Evolutionary conservation across 2,797 vertebrate genomes (phyloP), one percentile per base, ranked within the genome.

Genomic region (Scarus forsteni): DNA sequence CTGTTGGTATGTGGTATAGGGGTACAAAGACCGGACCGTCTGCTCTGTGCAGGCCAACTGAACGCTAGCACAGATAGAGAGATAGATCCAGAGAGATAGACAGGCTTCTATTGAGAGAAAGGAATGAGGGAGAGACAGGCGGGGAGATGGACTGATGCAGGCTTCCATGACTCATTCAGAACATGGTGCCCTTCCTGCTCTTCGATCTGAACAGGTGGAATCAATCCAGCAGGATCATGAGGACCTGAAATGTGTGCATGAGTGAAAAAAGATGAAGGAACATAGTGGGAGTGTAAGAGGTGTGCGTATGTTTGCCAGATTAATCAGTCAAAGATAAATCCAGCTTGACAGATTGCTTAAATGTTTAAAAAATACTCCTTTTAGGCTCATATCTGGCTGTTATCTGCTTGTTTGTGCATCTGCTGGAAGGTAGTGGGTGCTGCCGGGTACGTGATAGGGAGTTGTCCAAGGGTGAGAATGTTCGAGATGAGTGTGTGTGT

Each of bases 91-190:
- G 43, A 70, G 49, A 52, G 45, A 53, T 13, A 53, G 65, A 63
- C 16, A 53, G 36, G 59, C 55, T 60, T 16, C 68, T 72, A 70
- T 66, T 70, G 70, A 75, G 58, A 75, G 70, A 52, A 40, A 44
- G 42, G 10, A 71, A 49, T 43, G 42, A 68, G 52, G 68, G 52
- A 43, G 39, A 69, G 52, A 42, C 57, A 56, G 34, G 52, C 36
- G 43, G 48, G 14, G 48, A 73, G 67, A 45, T 42, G 38, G 70
- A 48, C 53, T 55, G 75, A 76, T 73, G 60, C 77, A 84, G 73
- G 68, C 65, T 72, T 60, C 59, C 58, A 83, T 91, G 91, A 88
- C 73, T 92, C 88, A 86, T 79, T 79, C 80, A 73, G 85, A 85
- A 82, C 84, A 79, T 49, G 43, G 18, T 86, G 83, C 76, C 77